Percentiles rank a stretch among this genome's conserved stretches.
phyloP scores from a whole-genome alignment of 2,888 invertebrate species.

The Embidobia sp. region DNA sequence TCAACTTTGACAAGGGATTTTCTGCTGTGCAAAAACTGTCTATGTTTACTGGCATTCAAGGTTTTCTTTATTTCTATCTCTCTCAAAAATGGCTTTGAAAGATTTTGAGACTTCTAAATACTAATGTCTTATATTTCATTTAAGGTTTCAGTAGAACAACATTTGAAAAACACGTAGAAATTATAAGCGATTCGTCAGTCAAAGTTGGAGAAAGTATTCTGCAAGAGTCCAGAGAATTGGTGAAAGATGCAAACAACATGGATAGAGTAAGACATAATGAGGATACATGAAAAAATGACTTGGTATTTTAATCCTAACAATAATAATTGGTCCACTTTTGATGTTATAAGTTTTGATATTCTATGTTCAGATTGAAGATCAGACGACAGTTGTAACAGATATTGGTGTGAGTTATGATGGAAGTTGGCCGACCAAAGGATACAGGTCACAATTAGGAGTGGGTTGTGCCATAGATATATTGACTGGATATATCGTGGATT shows the following conservation, averaged over 20 bases:
- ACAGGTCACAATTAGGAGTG: not conserved
- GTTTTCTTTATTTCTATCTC: not conserved
- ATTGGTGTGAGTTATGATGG: constrained; percentile 9
- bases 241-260: no score
- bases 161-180: not conserved
- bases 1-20: not conserved
- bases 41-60: not conserved
- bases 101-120: no score
- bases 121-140: no score
- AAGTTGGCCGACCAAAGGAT: constrained; percentile 1
- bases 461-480: not conserved
- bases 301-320: no score
- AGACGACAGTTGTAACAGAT: not conserved
- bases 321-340: no score
- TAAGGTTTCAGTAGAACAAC: not conserved
- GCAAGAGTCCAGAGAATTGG: no score
- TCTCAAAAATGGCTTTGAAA: no score
- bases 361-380: not conserved
- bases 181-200: not conserved
- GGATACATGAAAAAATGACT: not conserved
- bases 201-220: not conserved
- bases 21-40: not conserved
- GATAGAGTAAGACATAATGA: not conserved
- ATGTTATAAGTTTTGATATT: not conserved
- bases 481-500: constrained; percentile 8